Percentiles rank a stretch among this genome's conserved stretches.
These are phyloP conservation scores for Laspeyria flexula DNA, from an alignment of 2,888 invertebrate species.

Conservation along the genomic window DNA sequence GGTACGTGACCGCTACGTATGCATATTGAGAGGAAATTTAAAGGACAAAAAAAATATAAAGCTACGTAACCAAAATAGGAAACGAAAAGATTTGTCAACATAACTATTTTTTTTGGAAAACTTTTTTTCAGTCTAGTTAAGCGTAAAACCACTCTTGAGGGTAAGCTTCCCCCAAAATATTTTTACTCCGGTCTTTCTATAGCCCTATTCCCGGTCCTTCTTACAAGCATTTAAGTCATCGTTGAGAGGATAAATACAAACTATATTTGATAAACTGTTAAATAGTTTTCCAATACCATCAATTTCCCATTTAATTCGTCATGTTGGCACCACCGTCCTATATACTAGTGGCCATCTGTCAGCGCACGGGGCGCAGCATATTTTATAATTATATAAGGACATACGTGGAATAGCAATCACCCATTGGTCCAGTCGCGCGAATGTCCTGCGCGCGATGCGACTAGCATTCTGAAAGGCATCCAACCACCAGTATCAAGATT, in stretches of 20 bases:
- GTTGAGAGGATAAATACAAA: too few species aligned
- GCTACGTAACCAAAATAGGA: too few species aligned
- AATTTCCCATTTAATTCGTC: slow-evolving; percentile 21
- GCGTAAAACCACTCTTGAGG: too few species aligned
- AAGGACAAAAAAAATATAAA: too few species aligned
- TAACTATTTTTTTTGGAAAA: too few species aligned
- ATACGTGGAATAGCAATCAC: slow-evolving; percentile 70
- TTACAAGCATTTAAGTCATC: too few species aligned
- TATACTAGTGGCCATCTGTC: slow-evolving; percentile 77
- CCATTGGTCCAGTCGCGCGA: slow-evolving; percentile 65
- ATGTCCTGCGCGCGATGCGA: slow-evolving; percentile 68
- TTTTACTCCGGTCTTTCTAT: too few species aligned
- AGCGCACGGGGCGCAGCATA: slow-evolving; percentile 64
- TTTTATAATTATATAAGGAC: slow-evolving; percentile 76
- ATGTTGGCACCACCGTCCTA: slow-evolving; percentile 44
- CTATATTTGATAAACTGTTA: too few species aligned
- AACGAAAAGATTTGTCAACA: too few species aligned
- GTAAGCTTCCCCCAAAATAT: too few species aligned
- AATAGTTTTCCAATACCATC: not conserved
- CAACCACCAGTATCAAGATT: slow-evolving; percentile 67
- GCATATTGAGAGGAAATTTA: not conserved
- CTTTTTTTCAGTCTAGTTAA: too few species aligned
- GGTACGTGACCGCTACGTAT: not conserved
- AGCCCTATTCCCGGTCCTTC: too few species aligned
- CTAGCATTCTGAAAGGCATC: slow-evolving; percentile 66